Conservation (phyloP, 1,140 invertebrate genomes). For the Ruditapes philippinarum region DNA sequence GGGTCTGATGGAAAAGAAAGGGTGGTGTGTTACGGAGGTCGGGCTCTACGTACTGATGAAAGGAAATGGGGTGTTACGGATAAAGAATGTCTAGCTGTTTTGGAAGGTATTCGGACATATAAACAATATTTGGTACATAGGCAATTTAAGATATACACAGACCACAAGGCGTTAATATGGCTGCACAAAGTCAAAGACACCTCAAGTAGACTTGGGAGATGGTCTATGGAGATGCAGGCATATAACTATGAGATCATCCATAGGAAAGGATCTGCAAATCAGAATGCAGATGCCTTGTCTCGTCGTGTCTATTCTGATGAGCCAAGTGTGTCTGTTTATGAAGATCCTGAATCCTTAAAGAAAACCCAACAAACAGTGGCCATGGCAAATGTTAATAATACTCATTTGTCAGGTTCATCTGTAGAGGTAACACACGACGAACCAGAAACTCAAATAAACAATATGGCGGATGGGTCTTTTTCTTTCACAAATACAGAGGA, state of each 20-base stretch:
- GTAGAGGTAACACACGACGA: no score
- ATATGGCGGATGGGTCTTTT: no score
- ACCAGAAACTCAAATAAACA: no score
- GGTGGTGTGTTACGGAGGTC: slow-evolving; percentile 62
- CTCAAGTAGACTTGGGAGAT: slow-evolving; percentile 34
- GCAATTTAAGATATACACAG: slow-evolving; percentile 37
- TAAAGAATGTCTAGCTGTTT: slow-evolving; percentile 20
- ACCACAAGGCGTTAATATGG: slow-evolving; percentile 55
- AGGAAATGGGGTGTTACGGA: slow-evolving; percentile 26
- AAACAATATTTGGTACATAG: slow-evolving; percentile 38
- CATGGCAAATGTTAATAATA: neutral
- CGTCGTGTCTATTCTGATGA: neutral
- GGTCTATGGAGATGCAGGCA: slow-evolving; percentile 35
- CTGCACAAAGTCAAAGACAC: no score
- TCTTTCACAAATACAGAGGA: no score
- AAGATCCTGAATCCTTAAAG: no score
- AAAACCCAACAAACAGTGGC: neutral
- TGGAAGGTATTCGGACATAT: slow-evolving; percentile 8
- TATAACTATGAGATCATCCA: slow-evolving; percentile 30
- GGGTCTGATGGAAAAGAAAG: slow-evolving; percentile 28
- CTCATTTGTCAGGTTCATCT: no score
- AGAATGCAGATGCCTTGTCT: no score
- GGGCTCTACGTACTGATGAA: slow-evolving; percentile 79
- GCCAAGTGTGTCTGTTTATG: neutral
- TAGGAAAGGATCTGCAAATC: neutral